A percentile compares a stretch with the other conserved stretches of the same genome.
These are phyloP conservation scores for Panagrolaimus sp. DNA, from an alignment of 1,140 invertebrate genomes.

Conservation along the genomic window DNA sequence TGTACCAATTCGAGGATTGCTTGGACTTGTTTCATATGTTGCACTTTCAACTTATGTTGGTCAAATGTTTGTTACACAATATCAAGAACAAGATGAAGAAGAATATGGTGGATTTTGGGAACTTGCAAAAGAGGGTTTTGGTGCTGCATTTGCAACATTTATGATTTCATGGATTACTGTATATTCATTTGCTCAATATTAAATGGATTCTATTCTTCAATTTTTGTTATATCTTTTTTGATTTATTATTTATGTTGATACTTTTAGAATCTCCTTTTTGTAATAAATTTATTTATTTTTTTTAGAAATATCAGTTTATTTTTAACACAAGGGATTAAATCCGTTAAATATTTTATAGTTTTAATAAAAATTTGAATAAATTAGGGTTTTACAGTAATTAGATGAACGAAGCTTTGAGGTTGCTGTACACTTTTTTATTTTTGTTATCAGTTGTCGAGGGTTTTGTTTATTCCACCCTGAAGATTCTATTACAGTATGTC, in stretches of 20 bases:
- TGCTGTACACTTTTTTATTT: background rate
- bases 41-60: constrained; percentile 41
- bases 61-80: constrained; percentile 51
- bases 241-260: constrained; percentile 8
- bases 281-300: background rate
- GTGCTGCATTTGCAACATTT: constrained; percentile 57
- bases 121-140: constrained; percentile 57
- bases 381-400: background rate
- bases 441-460: background rate
- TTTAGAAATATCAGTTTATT: background rate
- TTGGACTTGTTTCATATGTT: constrained; percentile 51
- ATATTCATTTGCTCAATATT: constrained; percentile 44
- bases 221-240: background rate
- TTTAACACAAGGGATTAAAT: background rate
- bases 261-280: background rate
- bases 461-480: background rate
- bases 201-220: constrained; percentile 19
- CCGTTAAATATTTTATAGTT: background rate
- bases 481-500: background rate
- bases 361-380: background rate
- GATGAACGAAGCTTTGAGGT: background rate
- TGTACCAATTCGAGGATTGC: constrained; percentile 47
- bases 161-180: constrained; percentile 55
- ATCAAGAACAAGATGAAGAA: constrained; percentile 57
- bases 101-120: constrained; percentile 58